Conservation (phyloP, 2,888 invertebrate species). For the Melinopterus prodromus region DNA sequence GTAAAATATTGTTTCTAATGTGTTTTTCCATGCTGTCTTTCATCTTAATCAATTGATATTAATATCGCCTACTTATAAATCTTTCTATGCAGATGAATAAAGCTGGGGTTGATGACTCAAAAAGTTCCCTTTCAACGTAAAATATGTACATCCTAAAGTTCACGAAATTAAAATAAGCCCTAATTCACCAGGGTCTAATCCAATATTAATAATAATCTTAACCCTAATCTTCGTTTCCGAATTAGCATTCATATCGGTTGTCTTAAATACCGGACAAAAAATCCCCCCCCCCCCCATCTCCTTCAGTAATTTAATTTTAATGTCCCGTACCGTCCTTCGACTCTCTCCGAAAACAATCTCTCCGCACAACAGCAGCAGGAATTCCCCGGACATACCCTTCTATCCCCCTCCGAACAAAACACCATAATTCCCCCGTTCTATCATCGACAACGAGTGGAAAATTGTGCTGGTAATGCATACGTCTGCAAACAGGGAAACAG, state of each 20-base stretch:
- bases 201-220: not conserved
- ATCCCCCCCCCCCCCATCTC: not conserved
- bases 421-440: not conserved
- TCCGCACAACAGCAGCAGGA: not conserved
- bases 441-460: not conserved
- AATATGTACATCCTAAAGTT: not conserved
- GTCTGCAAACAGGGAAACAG: not conserved
- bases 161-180: not conserved
- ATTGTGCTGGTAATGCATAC: constrained; percentile 4
- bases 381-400: not conserved
- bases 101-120: not conserved
- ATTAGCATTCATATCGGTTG: not conserved
- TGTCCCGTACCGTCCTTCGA: not conserved
- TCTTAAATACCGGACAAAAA: not conserved
- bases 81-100: too few relatives aligned
- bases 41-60: too few relatives aligned
- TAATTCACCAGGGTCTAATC: not conserved
- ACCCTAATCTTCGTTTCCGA: not conserved
- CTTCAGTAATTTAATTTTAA: not conserved
- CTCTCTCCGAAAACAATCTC: not conserved
- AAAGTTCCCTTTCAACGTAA: not conserved
- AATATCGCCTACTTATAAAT: too few relatives aligned
- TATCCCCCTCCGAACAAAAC: not conserved
- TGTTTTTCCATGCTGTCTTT: too few relatives aligned
- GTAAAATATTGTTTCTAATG: too few relatives aligned